Evolutionary conservation across 2,113 vertebrate genomes (phyloP), one percentile per base, ranked within the genome.

Genomic region (Ophthalmolycus amberensis): DNA sequence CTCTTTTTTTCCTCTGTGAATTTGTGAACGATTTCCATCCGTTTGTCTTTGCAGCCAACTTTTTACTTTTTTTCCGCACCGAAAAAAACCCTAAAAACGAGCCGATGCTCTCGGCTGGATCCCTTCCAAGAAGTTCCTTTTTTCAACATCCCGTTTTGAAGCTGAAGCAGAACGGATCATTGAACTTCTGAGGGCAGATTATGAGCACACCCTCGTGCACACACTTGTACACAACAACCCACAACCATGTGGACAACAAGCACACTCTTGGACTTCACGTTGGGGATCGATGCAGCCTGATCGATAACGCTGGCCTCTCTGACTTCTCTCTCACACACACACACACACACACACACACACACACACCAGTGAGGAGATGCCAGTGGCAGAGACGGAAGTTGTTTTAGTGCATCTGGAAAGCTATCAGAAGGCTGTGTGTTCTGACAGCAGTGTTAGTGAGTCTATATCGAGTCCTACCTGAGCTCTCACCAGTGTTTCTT

Each of bases 271-370:
- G 86, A 83, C 82, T 73, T 50, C 40, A 81, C 83, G 77, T 75
- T 60, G 81, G 82, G 56, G 87, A 91, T 92, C 88, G 15, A 90
- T 90, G 27, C 0, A 1, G 38, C 32, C 38, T 64, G 69, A 88
- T 92, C 90, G 14, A 89, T 91, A 50, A 27, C 6, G 78, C 20
- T 70, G 74, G 64, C 78, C 79, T 29, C 75, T 84, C 58, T 65
- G 65, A 84, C 82, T 85, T 81, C 77, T 25, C 25, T 25, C 25
- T 25, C 65, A 71, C 42, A 59, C 66, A 65, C 37, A 62, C 59
- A 62, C 59, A 34, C 59, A 62, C 59, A 62, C 59, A 62, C 59
- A 62, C 59, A 62, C 62, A 64, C 62, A 64, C 59, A 62, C 32
- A 62, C 59, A 62, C 59, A 62, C 59, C 68, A 71, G 75, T 75